Evolutionary conservation across 1,140 invertebrate species (phyloP), one percentile per base, ranked within the genome.

Genomic region (Cataglyphis hispanica): DNA sequence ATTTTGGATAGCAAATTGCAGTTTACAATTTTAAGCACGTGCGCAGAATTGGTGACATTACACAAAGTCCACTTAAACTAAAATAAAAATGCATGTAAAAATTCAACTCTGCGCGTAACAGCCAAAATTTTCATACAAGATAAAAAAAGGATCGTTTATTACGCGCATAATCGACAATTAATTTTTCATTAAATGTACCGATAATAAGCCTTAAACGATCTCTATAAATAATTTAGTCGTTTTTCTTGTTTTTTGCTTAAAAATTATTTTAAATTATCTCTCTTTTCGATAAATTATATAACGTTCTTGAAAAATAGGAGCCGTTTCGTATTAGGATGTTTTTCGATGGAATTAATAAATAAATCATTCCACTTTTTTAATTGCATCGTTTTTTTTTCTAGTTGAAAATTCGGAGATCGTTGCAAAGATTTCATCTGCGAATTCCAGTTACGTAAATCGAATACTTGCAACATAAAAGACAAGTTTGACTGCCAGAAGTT

Each of bases 1-100:
- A 83, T 72, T 83, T 83, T 37, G 40, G 19, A 81, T 81, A 19
- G 78, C 37, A 43, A 83, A 53, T 61, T 61, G 25, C 37, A 74
- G 70, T 70, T 81, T 69, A 43, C 58, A 72, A 72, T 83, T 83
- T 83, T 74, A 11, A 46, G 37, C 78, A 83, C 78, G 78, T 83
- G 72, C 78, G 27, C 67, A 25, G 53, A 83, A 83, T 56, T 56
- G 37, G 37, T 72, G 25, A 25, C 25, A 60, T 60, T 83, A 72
- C 40, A 74, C 78, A 83, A 83, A 83, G 37, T 58, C 37, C 25
- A 74, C 13, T 83, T 72, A 60, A 83, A 83, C 40, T 83, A 83
- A 43, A 83, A 25, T n/a, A 27, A 10, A 83, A 83, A 83, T 72
- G 56, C 46, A 56, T 58, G 8, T 83, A 60, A 83, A 72, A 83